phyloP scores from a whole-genome alignment of 2,888 invertebrate genomes.

The Lamellibrachia satsuma region DNA sequence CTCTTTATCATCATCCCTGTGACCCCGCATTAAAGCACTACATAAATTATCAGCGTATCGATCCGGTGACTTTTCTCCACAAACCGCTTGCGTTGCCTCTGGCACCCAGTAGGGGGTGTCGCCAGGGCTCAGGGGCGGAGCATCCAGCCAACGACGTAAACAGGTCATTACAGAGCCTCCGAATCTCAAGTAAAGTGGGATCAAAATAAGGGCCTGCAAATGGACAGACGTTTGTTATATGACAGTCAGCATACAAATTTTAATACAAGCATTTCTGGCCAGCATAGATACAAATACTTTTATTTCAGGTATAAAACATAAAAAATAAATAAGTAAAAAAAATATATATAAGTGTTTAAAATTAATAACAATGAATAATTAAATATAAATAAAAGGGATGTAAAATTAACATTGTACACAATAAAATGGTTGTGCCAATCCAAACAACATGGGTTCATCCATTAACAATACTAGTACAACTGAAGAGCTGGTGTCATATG shows the following conservation, averaged over 20 bases:
- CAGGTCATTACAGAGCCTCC: background rate
- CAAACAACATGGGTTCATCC: too few relatives aligned
- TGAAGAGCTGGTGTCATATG: too few relatives aligned
- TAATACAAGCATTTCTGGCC: background rate
- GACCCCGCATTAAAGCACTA: background rate
- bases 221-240: background rate
- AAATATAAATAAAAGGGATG: too few relatives aligned
- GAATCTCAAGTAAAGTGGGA: background rate
- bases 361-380: too few relatives aligned
- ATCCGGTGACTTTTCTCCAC: background rate
- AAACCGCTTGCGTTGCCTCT: background rate
- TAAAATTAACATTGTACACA: too few relatives aligned
- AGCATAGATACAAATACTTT: too few relatives aligned
- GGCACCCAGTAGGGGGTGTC: background rate
- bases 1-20: background rate
- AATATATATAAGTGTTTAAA: too few relatives aligned
- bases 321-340: too few relatives aligned
- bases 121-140: background rate
- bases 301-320: too few relatives aligned
- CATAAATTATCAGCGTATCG: background rate
- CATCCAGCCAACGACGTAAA: background rate
- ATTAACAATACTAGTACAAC: too few relatives aligned
- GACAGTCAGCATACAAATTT: background rate
- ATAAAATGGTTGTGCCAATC: too few relatives aligned
- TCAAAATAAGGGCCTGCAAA: background rate